Base-by-base conservation (phyloP, 1,140 invertebrate species). In the Zaprionus ghesquierei region DNA sequence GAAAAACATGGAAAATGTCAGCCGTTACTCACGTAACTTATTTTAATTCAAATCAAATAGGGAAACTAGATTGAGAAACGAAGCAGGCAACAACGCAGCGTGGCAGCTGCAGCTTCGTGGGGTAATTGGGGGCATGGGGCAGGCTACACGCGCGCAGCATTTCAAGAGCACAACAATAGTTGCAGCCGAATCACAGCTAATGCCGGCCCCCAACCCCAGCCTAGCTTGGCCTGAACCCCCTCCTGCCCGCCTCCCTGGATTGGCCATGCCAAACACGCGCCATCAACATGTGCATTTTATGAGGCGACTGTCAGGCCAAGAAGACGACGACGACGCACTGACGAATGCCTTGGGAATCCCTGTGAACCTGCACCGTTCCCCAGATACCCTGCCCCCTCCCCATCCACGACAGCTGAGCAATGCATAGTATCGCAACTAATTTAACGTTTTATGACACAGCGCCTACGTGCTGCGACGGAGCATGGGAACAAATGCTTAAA, bases 201-300 rank as follows among this genome's bases (percentile, higher is more conserved):
- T 22, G 50, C 46, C 3, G 12, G 15, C 13, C 29, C 23, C 10
- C 2, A 20, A 9, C 20, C 5, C 4, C 12, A 31, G 5, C 13
- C 46, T 20, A 35, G 25, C n/a, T 9, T 3, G 0, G 6, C 38
- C 13, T 9, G 3, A 2, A 12, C n/a, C 15, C 8, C 13, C n/a
- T 15, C 33, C 6, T 8, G 13, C 27, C 22, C 23, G n/a, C 12
- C 22, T 66, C 63, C 56, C 50, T 3, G 35, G 20, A 54, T 87
- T 82, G 62, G 27, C 76, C 73, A 84, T 87, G 79, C 84, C 66
- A 74, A 81, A 82, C 84, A 89, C 84, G 84, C 79, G 72, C 77
- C 77, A 80, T 77, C 79, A 89, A 82, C 84, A 87, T 89, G 84
- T 87, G 84, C 84, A 89, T 84, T 87, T 87, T 89, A 87, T 75